Evolutionary conservation across 2,797 vertebrate species (phyloP).

Genomic region (Scomberomorus guttatus): DNA sequence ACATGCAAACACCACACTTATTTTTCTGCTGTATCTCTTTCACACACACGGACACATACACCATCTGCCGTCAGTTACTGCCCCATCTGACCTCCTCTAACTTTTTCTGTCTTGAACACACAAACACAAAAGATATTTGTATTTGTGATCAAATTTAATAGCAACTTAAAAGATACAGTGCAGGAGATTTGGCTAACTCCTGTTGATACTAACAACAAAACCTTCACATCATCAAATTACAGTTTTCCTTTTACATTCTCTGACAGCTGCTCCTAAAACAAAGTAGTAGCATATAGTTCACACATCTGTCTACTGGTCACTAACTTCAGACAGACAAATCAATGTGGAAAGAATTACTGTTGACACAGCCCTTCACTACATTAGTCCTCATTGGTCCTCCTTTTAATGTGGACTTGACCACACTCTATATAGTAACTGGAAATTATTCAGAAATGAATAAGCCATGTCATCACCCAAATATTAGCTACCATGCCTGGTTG

Average conservation of each 20-base stretch:
- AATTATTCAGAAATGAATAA: background rate
- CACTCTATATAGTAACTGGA: background rate
- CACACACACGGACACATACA: slow-evolving; percentile 42
- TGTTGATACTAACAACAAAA: background rate
- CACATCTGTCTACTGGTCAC: background rate
- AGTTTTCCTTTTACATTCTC: background rate
- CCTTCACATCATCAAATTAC: background rate
- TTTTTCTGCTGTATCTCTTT: background rate
- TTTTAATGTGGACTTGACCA: background rate
- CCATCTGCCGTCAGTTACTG: slow-evolving; percentile 68
- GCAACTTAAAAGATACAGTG: background rate
- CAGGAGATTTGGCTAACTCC: background rate
- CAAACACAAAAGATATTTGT: slow-evolving; percentile 25
- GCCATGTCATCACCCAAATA: background rate
- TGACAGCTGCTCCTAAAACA: background rate
- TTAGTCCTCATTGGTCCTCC: too few relatives aligned
- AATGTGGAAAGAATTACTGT: background rate
- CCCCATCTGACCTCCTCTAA: slow-evolving; percentile 66
- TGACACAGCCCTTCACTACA: too few relatives aligned
- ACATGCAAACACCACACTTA: slow-evolving; percentile 6
- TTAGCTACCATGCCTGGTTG: too few relatives aligned
- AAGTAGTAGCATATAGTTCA: background rate
- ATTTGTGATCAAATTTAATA: background rate
- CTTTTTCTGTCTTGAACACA: slow-evolving; percentile 36
- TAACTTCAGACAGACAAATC: background rate